Evolutionary conservation across 2,797 vertebrate species (phyloP), one percentile per base, ranked within the genome.

Genomic region (Gymnoscopelus microlampas): DNA sequence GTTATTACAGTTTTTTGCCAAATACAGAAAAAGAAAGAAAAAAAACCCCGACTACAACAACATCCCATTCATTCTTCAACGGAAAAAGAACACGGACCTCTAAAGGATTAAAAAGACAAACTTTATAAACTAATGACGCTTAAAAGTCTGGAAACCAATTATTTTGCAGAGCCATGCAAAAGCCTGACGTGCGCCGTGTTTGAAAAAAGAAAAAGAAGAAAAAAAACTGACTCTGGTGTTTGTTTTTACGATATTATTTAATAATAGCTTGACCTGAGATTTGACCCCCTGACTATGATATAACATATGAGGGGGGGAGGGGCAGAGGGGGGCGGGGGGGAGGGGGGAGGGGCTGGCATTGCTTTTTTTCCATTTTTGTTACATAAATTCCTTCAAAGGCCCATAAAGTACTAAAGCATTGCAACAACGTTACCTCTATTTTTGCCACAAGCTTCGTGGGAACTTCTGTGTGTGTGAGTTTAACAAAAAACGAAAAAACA

Each of bases 361-460:
- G 90, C 86, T 89, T 94, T 80, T 19, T 95, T 87, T 86, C 39
- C 85, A 73, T 74, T 82, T 82, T 87, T 69, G 78, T 93, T 92
- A 77, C 93, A 94, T 91, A 84, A 84, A 88, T 87, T 93, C 92
- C 94, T 88, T 90, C 93, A 93, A 95, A 94, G 85, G 81, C 81
- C 91, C 49, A n/a, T 39, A n/a, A 87, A 94, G 87, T 94, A 92
- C 93, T 94, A 93, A 96, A 96, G 93, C 96, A 95, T 97, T 96
- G 94, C 96, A 97, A 97, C 96, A 96, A 97, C 96, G 95, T 97
- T 98, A 98, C 97, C 97, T 98, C 96, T 97, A 91, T 95, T 96
- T 39, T 93, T 95, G 95, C 94, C 95, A 96, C 95, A 96, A 93
- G 92, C 94, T 93, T 95, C 92, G 96, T 94, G 95, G 96, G 95